A percentile compares a stretch with the other conserved stretches of the same genome.
These are phyloP conservation scores for Microctonus brassicae DNA, from an alignment of 2,888 invertebrate genomes.

Conservation along the genomic window DNA sequence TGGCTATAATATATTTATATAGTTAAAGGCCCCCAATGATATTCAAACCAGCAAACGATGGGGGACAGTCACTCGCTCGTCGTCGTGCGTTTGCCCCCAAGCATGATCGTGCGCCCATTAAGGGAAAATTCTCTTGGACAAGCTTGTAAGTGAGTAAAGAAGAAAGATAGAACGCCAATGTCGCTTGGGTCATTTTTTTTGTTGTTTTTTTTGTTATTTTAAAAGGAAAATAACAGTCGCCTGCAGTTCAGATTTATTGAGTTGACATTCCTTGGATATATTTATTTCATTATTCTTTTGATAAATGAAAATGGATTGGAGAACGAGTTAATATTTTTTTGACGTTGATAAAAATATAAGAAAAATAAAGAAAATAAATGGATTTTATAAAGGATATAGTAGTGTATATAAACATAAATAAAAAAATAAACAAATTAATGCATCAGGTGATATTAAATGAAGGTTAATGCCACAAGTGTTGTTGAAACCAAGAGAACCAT, in stretches of 20 bases:
- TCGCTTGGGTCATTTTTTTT: constrained; percentile 33
- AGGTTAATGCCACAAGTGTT: constrained; percentile 4
- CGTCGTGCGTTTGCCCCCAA: not conserved
- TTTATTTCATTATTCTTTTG: constrained; percentile 4
- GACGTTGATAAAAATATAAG: not conserved
- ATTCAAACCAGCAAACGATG: constrained; percentile 33
- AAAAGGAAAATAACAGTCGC: constrained; percentile 37
- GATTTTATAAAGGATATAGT: too few relatives aligned
- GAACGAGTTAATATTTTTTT: not conserved
- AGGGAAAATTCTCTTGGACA: constrained; percentile 29
- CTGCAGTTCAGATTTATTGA: constrained; percentile 40
- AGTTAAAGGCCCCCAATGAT: constrained; percentile 20
- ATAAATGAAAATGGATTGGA: not conserved
- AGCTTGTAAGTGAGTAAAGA: not conserved
- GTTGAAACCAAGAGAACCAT: constrained; percentile 2
- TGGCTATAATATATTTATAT: too few relatives aligned
- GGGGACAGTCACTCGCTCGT: constrained; percentile 29
- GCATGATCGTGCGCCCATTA: constrained; percentile 33
- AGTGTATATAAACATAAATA: not conserved
- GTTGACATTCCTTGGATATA: constrained; percentile 16
- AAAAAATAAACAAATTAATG: not conserved
- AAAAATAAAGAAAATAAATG: too few relatives aligned
- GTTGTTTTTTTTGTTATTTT: too few relatives aligned
- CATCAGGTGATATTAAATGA: not conserved
- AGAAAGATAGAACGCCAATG: constrained; percentile 16